Evolutionary conservation across 2,797 vertebrate species (phyloP).

Genomic region (Falco cherrug): DNA sequence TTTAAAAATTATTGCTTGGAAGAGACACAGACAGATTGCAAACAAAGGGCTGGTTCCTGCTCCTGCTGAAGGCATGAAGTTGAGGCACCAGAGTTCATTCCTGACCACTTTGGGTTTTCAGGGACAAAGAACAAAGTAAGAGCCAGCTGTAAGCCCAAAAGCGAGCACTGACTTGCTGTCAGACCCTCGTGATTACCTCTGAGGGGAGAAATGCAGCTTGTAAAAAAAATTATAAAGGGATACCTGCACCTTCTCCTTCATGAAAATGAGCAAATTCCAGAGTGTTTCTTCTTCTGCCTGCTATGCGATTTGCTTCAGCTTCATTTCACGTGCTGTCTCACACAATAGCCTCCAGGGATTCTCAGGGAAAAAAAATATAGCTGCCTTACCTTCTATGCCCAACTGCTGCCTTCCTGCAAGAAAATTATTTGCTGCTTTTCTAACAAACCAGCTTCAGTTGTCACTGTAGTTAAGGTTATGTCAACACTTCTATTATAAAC

Average conservation of each 20-base stretch:
- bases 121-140: conserved; percentile 1
- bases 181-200: conserved; percentile 25
- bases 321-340: conserved; percentile 56
- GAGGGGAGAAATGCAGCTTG: conserved; percentile 7
- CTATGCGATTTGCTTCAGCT: conserved; percentile 41
- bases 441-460: conserved; percentile 56
- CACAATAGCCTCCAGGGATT: conserved; percentile 46
- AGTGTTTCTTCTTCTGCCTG: conserved; percentile 48
- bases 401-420: conserved; percentile 42
- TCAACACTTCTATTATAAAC: conserved; percentile 70
- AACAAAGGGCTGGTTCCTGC: conserved; percentile 7
- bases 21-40: not conserved
- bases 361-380: conserved; percentile 40
- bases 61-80: not conserved
- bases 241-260: conserved; percentile 46
- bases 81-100: not conserved
- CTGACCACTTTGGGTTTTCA: not conserved
- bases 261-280: conserved; percentile 60
- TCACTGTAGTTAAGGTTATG: conserved; percentile 66
- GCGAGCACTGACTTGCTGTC: conserved; percentile 31
- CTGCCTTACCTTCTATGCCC: conserved; percentile 48
- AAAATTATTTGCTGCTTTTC: conserved; percentile 55
- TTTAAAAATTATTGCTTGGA: not conserved
- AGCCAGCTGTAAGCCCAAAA: conserved; percentile 13
- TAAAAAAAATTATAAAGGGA: conserved; percentile 25